Conservation (phyloP, 2,888 invertebrate genomes). For the Pachliopta kotzebuea region DNA sequence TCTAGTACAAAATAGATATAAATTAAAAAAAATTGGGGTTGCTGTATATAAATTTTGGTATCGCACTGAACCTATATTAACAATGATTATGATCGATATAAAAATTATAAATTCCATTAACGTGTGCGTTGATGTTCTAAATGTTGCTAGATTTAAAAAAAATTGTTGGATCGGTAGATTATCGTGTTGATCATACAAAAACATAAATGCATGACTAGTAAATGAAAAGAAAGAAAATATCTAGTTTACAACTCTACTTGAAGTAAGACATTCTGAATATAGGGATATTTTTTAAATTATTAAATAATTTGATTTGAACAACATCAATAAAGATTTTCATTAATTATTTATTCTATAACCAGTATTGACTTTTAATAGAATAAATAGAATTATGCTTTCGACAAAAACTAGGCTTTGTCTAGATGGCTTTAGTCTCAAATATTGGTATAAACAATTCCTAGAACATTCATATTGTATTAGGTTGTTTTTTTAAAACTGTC, state of each 20-base stretch:
- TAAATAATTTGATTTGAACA: no score
- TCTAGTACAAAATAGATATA: constrained; percentile 25
- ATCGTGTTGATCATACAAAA: no score
- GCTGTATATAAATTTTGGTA: constrained; percentile 1
- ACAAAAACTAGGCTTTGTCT: neutral
- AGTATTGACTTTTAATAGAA: no score
- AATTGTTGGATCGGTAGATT: no score
- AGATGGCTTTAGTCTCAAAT: neutral
- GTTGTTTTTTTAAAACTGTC: no score
- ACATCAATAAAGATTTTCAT: no score
- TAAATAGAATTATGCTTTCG: neutral
- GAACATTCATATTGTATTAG: neutral
- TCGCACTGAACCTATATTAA: neutral
- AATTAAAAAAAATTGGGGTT: neutral
- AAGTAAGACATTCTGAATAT: no score
- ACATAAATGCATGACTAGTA: no score
- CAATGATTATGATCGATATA: neutral
- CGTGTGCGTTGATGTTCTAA: neutral
- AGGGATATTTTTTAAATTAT: no score
- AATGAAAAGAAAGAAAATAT: no score
- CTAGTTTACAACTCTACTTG: no score
- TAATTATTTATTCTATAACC: no score
- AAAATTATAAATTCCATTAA: neutral
- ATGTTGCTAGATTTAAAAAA: neutral
- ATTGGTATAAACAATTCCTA: neutral